Evolutionary conservation across 2,888 invertebrate species (phyloP).

Genomic region (Zaprionus obscuricornis): DNA sequence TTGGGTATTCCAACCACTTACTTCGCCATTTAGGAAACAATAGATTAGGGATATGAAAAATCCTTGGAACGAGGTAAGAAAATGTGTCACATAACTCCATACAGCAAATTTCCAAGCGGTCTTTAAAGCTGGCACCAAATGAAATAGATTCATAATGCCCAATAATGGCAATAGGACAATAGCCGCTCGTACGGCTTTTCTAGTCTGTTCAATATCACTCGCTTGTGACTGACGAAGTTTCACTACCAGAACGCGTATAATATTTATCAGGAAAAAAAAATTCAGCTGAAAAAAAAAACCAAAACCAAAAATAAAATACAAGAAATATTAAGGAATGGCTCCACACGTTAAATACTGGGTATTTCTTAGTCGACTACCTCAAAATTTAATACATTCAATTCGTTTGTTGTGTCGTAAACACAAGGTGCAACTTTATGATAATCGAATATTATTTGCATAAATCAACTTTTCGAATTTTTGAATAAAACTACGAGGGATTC

Average conservation of each 20-base stretch:
- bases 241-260: slow-evolving; percentile 90
- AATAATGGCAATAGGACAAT: slow-evolving; percentile 90
- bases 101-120: slow-evolving; percentile 89
- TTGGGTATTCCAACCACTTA: slow-evolving; percentile 79
- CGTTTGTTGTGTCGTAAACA: no score
- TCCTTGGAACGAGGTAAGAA: slow-evolving; percentile 93
- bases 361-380: no score
- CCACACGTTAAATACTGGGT: no score
- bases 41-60: slow-evolving; percentile 91
- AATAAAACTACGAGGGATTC: no score
- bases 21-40: slow-evolving; percentile 93
- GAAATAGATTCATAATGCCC: slow-evolving; percentile 91
- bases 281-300: slow-evolving; percentile 83
- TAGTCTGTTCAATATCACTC: slow-evolving; percentile 89
- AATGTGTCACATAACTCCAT: slow-evolving; percentile 92
- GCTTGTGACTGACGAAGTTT: slow-evolving; percentile 89
- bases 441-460: no score
- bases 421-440: no score
- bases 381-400: no score
- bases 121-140: slow-evolving; percentile 88
- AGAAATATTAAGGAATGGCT: no score
- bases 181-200: slow-evolving; percentile 92
- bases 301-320: no score
- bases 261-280: slow-evolving; percentile 90
- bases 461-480: no score